phyloP scores from a whole-genome alignment of 2,113 vertebrate species.

The Murina feae region DNA sequence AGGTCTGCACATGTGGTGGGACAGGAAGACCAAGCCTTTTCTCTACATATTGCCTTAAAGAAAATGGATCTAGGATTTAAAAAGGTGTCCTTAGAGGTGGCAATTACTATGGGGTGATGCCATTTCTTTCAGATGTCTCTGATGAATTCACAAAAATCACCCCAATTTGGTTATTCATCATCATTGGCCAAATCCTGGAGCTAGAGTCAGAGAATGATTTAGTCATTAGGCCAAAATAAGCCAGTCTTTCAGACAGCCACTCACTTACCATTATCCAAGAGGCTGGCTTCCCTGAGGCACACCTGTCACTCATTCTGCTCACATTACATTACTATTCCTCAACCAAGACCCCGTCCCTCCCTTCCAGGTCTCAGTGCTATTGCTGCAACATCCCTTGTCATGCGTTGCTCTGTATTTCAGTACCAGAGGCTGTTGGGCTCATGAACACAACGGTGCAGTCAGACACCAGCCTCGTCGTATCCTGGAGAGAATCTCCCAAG shows the following conservation, averaged over 20 bases:
- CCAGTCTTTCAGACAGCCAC: not conserved
- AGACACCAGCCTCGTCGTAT: slow-evolving; percentile 70
- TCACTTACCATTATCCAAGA: not conserved
- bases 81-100: not conserved
- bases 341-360: not conserved
- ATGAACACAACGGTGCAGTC: slow-evolving; percentile 71
- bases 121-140: not conserved
- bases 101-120: not conserved
- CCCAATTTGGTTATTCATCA: not conserved
- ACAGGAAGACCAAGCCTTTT: not conserved
- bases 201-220: slow-evolving; percentile 23
- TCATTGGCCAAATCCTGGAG: not conserved
- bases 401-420: slow-evolving; percentile 72
- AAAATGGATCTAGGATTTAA: not conserved
- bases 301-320: not conserved
- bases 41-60: not conserved
- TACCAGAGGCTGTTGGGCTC: slow-evolving; percentile 75
- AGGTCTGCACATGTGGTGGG: not conserved
- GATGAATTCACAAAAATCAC: not conserved
- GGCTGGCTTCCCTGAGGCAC: not conserved
- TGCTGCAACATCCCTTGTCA: not conserved
- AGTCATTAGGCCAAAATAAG: slow-evolving; percentile 33
- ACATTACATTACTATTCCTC: not conserved
- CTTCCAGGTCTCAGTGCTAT: not conserved
- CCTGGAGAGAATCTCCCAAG: slow-evolving; percentile 77